These are phyloP conservation scores for Carpatolechia fugitivella DNA, from an alignment of 2,888 invertebrate species.

Conservation along the genomic window DNA sequence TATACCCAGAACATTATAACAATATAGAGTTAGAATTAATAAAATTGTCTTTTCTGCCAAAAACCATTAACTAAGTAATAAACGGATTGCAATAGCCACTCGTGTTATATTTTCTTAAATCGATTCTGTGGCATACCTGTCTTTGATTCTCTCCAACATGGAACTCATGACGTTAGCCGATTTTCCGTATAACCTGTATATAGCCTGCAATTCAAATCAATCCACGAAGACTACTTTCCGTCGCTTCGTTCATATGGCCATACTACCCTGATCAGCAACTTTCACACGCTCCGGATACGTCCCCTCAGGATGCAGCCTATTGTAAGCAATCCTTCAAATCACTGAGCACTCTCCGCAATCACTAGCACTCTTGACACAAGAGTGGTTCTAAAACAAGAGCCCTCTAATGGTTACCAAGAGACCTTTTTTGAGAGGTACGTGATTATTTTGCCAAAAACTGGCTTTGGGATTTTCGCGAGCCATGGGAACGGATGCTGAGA, in stretches of 20 bases:
- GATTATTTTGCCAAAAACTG: slow-evolving; percentile 52
- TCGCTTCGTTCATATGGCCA: not conserved
- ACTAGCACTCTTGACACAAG: slow-evolving; percentile 19
- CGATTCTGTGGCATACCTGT: too few relatives aligned
- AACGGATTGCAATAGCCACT: too few relatives aligned
- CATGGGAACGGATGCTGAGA: slow-evolving; percentile 66
- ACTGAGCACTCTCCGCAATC: slow-evolving; percentile 19
- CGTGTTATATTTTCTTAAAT: too few relatives aligned
- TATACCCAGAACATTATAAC: too few relatives aligned
- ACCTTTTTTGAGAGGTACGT: slow-evolving; percentile 47
- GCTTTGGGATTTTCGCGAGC: slow-evolving; percentile 24
- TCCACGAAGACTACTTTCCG: too few relatives aligned
- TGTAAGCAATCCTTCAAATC: slow-evolving; percentile 27
- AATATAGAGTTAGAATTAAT: too few relatives aligned
- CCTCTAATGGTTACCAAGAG: slow-evolving; percentile 30
- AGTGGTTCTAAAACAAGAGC: slow-evolving; percentile 19
- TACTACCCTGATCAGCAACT: slow-evolving; percentile 16
- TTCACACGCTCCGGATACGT: slow-evolving; percentile 57
- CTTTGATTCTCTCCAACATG: too few relatives aligned
- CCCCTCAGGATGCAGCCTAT: slow-evolving; percentile 47
- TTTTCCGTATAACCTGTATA: too few relatives aligned
- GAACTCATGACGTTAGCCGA: too few relatives aligned
- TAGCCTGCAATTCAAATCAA: too few relatives aligned
- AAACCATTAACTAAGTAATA: too few relatives aligned
- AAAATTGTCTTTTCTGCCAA: too few relatives aligned